Evolutionary conservation across 2,113 vertebrate species (phyloP), one percentile per base, ranked within the genome.

Genomic region (Dipodomys ordii): DNA sequence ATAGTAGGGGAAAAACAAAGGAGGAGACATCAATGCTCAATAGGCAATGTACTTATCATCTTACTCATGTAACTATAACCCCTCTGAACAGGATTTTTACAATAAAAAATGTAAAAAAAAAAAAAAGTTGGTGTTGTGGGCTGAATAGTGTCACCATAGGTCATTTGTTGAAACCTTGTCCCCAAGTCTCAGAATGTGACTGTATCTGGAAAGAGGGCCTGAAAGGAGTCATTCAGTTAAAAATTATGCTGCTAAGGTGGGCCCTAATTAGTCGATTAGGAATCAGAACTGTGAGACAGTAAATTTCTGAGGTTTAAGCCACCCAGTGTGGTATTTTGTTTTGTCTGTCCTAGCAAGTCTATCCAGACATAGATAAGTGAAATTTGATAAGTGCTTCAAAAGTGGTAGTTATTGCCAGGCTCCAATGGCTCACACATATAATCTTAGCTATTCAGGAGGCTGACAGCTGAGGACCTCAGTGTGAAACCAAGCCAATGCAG

Each of bases 381-480:
- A 44, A 71, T 73, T 76, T 15, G 60, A n/a, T 73, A 90, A 78
- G n/a, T 69, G 16, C 30, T 82, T 93, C 23, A 80, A 90, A 94
- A 94, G 71, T 67, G 67, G 30, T 69, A 94, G 44, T 57, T 16
- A 57, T 57, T 57, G 53, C 53, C 53, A 57, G 12, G 53, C 15
- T 18, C 53, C 53, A 49, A 49, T 49, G 12, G 49, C 49, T 49
- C 49, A 49, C 49, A 49, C 49, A 49, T 57, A 13, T 57, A 57
- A 57, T 57, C 15, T 16, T 18, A 57, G 12, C 53, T 57, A 57
- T 8, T 57, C 53, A 57, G 53, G 53, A 57, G 53, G 53, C 53
- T 57, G 53, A 57, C 11, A 57, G 18, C 53, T 57, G 53, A 57
- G 53, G 53, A 57, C 3, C 53, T 57, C 53, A 57, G 53, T 57